phyloP scores from a whole-genome alignment of 2,113 vertebrate species.

The Castor canadensis region DNA sequence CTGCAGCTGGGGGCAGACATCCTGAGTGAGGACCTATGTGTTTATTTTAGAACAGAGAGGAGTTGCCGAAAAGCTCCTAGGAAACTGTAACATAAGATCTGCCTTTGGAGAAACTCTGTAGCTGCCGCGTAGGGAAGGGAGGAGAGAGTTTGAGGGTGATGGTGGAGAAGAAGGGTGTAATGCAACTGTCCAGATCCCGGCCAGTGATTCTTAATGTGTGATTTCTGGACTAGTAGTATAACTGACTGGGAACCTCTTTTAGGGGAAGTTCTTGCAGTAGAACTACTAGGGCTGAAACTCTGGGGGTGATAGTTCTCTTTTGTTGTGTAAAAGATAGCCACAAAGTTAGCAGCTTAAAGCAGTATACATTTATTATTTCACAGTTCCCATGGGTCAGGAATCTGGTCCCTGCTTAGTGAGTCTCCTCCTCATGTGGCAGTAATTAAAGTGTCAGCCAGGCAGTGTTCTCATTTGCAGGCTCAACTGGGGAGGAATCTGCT shows the following conservation, averaged over 20 bases:
- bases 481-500: not conserved
- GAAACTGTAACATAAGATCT: not conserved
- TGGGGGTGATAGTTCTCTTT: not conserved
- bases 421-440: not conserved
- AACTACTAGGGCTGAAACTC: not conserved
- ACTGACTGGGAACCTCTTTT: not conserved
- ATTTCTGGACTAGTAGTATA: not conserved
- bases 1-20: no score
- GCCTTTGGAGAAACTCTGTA: not conserved
- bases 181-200: not conserved
- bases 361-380: not conserved
- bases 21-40: no score
- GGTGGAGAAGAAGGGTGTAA: not conserved
- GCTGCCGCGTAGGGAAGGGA: not conserved
- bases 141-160: not conserved
- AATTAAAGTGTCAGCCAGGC: not conserved
- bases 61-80: not conserved
- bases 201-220: not conserved
- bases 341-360: not conserved
- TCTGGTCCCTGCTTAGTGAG: not conserved
- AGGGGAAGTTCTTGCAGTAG: not conserved
- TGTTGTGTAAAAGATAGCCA: not conserved
- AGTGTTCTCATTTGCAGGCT: not conserved
- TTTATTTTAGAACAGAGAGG: not conserved
- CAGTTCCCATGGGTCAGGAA: not conserved